Evolutionary conservation across 2,113 vertebrate genomes (phyloP).

Genomic region (Mola mola): DNA sequence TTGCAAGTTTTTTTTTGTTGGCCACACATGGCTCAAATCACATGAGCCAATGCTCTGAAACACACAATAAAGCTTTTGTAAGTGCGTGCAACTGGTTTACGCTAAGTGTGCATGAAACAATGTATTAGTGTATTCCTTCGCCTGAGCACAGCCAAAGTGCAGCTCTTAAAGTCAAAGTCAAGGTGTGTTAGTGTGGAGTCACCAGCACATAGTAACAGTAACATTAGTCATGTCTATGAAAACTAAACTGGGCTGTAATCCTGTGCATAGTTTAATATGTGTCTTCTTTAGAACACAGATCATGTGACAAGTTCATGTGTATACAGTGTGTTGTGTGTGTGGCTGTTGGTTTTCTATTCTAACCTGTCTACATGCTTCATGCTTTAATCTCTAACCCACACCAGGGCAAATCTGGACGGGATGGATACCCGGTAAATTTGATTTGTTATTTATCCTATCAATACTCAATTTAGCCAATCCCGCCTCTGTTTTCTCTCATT

Average conservation of each 20-base stretch:
- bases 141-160: constrained; percentile 1
- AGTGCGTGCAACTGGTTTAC: constrained; percentile 44
- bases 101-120: constrained; percentile 34
- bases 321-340: constrained; percentile 32
- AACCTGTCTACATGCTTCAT: constrained; percentile 66
- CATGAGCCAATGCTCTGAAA: constrained; percentile 19
- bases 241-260: not conserved
- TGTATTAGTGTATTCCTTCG: constrained; percentile 31
- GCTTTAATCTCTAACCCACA: constrained; percentile 83
- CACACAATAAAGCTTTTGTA: constrained; percentile 15
- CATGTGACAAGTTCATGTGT: not conserved
- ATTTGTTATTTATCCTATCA: constrained; percentile 65
- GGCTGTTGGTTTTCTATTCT: constrained; percentile 55
- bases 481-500: constrained; percentile 1
- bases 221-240: not conserved
- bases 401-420: constrained; percentile 96
- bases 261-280: constrained; percentile 3
- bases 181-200: not conserved
- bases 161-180: constrained; percentile 21
- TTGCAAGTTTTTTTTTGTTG: not conserved
- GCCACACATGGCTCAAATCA: constrained; percentile 49
- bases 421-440: constrained; percentile 97
- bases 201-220: not conserved
- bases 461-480: constrained; percentile 51
- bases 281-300: constrained; percentile 17